Percentiles rank a stretch among this genome's conserved stretches.
phyloP scores from a whole-genome alignment of 1,140 invertebrate species.

The Brachionus paranguensis region DNA sequence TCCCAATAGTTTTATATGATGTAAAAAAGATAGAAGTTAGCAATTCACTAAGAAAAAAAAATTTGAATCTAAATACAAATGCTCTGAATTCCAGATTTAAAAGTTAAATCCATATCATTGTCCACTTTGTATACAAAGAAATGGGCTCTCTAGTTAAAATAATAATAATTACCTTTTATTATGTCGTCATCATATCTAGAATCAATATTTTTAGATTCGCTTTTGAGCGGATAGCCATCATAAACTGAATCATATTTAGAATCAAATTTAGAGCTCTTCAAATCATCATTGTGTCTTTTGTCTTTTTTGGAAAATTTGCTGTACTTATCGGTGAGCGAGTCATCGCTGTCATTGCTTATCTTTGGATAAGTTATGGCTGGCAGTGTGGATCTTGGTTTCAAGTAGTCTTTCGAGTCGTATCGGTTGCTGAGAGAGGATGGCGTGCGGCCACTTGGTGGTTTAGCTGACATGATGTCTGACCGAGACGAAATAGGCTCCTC shows the following conservation, averaged over 20 bases:
- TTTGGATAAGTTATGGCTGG: constrained; percentile 13
- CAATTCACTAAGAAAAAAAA: too few relatives aligned
- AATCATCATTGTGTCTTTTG: background rate
- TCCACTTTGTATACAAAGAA: too few relatives aligned
- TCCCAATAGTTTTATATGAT: too few relatives aligned
- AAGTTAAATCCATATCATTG: too few relatives aligned
- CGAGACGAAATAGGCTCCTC: background rate
- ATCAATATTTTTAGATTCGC: background rate
- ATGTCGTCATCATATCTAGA: background rate
- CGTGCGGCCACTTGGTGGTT: background rate
- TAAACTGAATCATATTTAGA: background rate
- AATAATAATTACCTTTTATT: background rate
- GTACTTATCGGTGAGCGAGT: background rate
- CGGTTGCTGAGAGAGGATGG: background rate
- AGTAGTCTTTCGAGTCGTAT: background rate
- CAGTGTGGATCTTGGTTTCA: background rate
- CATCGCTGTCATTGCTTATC: constrained; percentile 30
- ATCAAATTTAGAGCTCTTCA: background rate
- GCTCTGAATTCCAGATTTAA: too few relatives aligned
- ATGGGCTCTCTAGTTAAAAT: background rate
- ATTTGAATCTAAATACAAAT: too few relatives aligned
- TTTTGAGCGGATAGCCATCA: background rate
- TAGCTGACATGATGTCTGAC: background rate
- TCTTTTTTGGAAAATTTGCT: constrained; percentile 29
- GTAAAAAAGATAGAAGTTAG: too few relatives aligned